phyloP scores from a whole-genome alignment of 2,797 vertebrate genomes.

The Myotis findleyi region DNA sequence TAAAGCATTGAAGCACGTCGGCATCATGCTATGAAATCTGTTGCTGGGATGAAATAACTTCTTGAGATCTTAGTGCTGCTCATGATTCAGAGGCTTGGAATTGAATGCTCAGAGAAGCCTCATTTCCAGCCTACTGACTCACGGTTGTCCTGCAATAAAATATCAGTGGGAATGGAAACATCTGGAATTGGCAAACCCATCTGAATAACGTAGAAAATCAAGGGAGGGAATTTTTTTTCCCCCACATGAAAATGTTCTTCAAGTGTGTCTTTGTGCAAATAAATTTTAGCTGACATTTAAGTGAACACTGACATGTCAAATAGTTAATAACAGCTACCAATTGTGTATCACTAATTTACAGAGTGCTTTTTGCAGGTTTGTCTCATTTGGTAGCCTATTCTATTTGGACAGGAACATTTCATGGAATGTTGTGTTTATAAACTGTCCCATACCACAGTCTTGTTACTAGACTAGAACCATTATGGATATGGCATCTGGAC shows the following conservation, averaged over 20 bases:
- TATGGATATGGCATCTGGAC: background rate
- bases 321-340: conserved; percentile 46
- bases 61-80: background rate
- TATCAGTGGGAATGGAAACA: background rate
- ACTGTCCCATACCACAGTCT: background rate
- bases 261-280: background rate
- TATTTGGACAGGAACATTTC: conserved; percentile 15
- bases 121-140: background rate
- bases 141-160: background rate
- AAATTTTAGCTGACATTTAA: conserved; percentile 46
- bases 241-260: background rate
- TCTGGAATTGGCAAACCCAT: background rate
- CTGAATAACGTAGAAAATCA: background rate
- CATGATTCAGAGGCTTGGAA: background rate
- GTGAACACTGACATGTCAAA: background rate
- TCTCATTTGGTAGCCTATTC: conserved; percentile 15
- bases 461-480: background rate
- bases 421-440: background rate
- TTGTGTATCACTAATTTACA: conserved; percentile 32
- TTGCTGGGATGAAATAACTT: background rate
- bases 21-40: background rate
- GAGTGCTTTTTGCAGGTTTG: background rate
- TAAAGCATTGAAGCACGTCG: background rate
- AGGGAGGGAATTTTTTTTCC: background rate
- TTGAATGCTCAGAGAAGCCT: background rate